phyloP scores from a whole-genome alignment of 2,113 vertebrate genomes.

The Platycercus adscitus region DNA sequence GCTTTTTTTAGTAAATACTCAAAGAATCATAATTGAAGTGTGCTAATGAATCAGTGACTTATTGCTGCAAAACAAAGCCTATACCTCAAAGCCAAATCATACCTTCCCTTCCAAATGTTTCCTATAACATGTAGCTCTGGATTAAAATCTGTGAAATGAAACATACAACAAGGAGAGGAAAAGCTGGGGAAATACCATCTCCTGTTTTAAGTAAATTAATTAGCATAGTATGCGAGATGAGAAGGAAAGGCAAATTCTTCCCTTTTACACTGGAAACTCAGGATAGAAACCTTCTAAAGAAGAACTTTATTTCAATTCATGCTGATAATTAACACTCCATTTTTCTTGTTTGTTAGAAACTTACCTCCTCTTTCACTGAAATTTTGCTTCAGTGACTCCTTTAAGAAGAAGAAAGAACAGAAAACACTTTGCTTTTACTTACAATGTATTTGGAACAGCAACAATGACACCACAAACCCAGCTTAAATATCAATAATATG shows the following conservation, averaged over 20 bases:
- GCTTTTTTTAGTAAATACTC: background rate
- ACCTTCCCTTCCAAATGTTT: background rate
- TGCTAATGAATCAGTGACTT: background rate
- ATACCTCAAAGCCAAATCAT: background rate
- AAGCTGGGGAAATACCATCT: background rate
- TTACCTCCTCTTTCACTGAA: conserved; percentile 40
- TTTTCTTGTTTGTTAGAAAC: conserved; percentile 52
- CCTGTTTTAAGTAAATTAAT: conserved; percentile 6
- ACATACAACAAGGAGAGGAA: background rate
- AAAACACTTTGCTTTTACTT: conserved; percentile 16
- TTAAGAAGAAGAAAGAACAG: conserved; percentile 29
- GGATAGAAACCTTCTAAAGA: background rate
- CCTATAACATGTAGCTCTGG: background rate
- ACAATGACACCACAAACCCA: background rate
- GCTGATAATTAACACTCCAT: conserved; percentile 27
- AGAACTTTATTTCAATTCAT: conserved; percentile 25
- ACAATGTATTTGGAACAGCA: conserved; percentile 2
- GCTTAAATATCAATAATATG: conserved; percentile 17
- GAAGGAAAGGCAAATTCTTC: conserved; percentile 10
- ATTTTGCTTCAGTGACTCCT: conserved; percentile 33
- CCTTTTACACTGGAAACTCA: background rate
- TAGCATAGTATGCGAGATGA: background rate
- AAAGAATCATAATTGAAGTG: background rate
- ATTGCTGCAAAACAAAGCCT: background rate
- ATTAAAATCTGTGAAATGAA: background rate